These are phyloP conservation scores for Drosophila prosaltans DNA, from an alignment of 1,140 invertebrate species.

Conservation along the genomic window DNA sequence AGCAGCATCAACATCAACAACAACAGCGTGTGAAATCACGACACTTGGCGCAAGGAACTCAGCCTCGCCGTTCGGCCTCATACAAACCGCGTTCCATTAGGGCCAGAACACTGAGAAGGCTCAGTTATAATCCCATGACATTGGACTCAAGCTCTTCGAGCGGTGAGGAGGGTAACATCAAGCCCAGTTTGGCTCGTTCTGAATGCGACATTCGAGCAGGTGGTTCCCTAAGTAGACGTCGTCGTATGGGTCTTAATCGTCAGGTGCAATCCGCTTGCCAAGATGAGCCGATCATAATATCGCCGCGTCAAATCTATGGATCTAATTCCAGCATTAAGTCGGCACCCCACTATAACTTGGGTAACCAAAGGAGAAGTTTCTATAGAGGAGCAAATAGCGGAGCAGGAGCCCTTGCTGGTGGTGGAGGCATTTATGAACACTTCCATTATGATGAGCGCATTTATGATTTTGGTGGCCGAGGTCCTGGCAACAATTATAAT, in stretches of 20 bases:
- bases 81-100: slow-evolving; percentile 83
- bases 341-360: slow-evolving; percentile 82
- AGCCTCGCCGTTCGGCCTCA: slow-evolving; percentile 60
- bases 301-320: slow-evolving; percentile 78
- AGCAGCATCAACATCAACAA: slow-evolving; percentile 31
- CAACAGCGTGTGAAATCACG: slow-evolving; percentile 4
- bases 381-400: slow-evolving; percentile 34
- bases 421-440: slow-evolving; percentile 57
- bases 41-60: slow-evolving; percentile 14
- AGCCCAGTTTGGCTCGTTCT: slow-evolving; percentile 81
- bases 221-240: slow-evolving; percentile 57
- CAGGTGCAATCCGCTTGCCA: slow-evolving; percentile 71
- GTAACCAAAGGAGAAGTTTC: slow-evolving; percentile 61
- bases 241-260: slow-evolving; percentile 61
- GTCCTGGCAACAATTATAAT: slow-evolving; percentile 75
- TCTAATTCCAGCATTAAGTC: slow-evolving; percentile 83
- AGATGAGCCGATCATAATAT: slow-evolving; percentile 62
- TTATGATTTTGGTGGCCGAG: slow-evolving; percentile 80
- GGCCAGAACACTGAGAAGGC: slow-evolving; percentile 84
- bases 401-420: neutral
- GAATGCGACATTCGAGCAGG: slow-evolving; percentile 83
- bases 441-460: slow-evolving; percentile 78
- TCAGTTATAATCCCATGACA: slow-evolving; percentile 85
- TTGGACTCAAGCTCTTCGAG: slow-evolving; percentile 83
- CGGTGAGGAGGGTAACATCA: slow-evolving; percentile 63